Conservation (phyloP, 2,113 vertebrate species). For the Thymallus thymallus region DNA sequence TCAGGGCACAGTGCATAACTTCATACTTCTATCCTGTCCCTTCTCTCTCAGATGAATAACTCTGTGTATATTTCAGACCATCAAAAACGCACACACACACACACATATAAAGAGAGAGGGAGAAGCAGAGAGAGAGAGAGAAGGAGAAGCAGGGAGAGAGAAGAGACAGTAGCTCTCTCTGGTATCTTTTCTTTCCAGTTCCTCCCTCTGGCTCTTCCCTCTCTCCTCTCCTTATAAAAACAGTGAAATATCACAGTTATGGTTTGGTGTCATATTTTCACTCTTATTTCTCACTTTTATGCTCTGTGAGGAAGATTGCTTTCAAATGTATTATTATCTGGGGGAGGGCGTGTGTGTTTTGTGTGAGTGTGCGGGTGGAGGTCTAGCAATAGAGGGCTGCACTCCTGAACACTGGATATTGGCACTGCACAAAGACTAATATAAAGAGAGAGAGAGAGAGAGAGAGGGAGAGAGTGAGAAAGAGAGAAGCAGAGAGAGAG, state of each 20-base stretch:
- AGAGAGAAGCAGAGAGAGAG: neutral
- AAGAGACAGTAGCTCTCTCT: conserved; percentile 22
- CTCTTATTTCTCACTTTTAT: conserved; percentile 63
- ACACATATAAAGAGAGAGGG: no score
- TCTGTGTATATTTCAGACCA: no score
- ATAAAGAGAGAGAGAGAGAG: neutral
- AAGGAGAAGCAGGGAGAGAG: no score
- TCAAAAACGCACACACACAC: no score
- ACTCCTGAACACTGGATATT: neutral
- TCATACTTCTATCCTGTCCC: conserved; percentile 30
- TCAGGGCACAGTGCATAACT: conserved; percentile 11
- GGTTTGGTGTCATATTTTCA: conserved; percentile 59
- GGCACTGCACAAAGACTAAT: neutral
- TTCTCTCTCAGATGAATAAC: no score
- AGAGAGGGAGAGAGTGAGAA: conserved; percentile 2
- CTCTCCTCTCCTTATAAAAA: conserved; percentile 56
- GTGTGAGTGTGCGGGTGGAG: conserved; percentile 23
- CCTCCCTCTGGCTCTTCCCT: conserved; percentile 56
- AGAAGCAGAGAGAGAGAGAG: no score
- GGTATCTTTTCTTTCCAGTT: conserved; percentile 60
- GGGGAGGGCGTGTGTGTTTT: conserved; percentile 24
- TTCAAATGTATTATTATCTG: conserved; percentile 64
- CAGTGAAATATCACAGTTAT: conserved; percentile 61
- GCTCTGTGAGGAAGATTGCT: conserved; percentile 46
- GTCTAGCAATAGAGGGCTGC: neutral